Percentiles rank a stretch among this genome's conserved stretches.
These are phyloP conservation scores for Phortica variegata DNA, from an alignment of 1,140 invertebrate genomes.

Conservation along the genomic window DNA sequence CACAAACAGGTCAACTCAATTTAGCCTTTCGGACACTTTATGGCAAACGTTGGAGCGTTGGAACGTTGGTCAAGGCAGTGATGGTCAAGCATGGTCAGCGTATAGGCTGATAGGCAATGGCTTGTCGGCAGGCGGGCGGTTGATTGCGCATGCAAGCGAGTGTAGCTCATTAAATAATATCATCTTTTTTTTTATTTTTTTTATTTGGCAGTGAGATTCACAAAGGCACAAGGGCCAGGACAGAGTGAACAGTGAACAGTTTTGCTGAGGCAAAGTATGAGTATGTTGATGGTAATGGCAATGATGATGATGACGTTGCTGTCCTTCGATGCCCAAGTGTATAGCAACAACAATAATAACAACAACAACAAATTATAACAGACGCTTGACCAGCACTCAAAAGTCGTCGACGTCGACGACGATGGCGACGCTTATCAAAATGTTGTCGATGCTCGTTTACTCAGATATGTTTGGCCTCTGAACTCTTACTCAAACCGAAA, in stretches of 20 bases:
- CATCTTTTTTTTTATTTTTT: conserved; percentile 26
- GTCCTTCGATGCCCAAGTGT: conserved; percentile 3
- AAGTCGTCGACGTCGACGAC: too few relatives aligned
- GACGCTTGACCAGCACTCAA: conserved; percentile 14
- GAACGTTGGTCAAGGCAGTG: not conserved
- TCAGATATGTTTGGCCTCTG: conserved; percentile 51
- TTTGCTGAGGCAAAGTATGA: not conserved
- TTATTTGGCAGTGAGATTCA: too few relatives aligned
- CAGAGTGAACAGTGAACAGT: conserved; percentile 1
- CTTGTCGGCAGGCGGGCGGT: too few relatives aligned
- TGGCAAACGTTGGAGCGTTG: not conserved
- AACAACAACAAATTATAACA: too few relatives aligned
- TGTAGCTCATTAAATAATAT: conserved; percentile 55
- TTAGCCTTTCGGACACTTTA: conserved; percentile 17
- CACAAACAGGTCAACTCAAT: conserved; percentile 41
- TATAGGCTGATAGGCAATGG: too few relatives aligned
- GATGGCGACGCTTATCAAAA: conserved; percentile 37
- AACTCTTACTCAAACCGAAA: conserved; percentile 25
- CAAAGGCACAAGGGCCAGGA: conserved; percentile 11
- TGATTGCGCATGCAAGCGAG: conserved; percentile 10
- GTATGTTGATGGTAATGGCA: not conserved
- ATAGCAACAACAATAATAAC: too few relatives aligned
- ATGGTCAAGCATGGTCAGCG: conserved; percentile 18
- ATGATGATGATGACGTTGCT: not conserved
- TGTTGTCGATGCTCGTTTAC: conserved; percentile 28